Evolutionary conservation across 2,797 vertebrate genomes (phyloP), one percentile per base, ranked within the genome.

Genomic region (Poeciliopsis gracilis): DNA sequence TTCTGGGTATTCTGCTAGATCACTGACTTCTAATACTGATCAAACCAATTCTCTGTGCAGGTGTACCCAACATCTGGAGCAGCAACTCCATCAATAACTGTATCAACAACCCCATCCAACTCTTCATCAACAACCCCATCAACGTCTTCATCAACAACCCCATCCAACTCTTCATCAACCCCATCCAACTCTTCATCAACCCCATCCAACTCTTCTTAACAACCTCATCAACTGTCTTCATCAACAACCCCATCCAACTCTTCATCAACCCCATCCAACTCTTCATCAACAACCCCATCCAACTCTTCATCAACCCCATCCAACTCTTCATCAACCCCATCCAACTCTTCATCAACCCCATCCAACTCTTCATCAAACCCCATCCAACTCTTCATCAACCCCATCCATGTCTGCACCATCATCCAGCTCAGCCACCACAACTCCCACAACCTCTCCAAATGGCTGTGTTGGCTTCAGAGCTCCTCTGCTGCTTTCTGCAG

Each of bases 401-500:
- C 5, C 49, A 7, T 51, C 49, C 6, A 2, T 0, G 2, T 8
- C 49, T 53, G 8, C 61, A 4, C 0, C 61, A 66, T 10, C 36
- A 12, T 38, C 20, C 33, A 66, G 2, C 61, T 36, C 18, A 6
- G 6, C 16, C 61, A 36, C 0, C 53, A 74, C 0, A 0, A 13
- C 25, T 1, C 51, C 0, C 11, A 11, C 0, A 8, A 18, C 2
- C 8, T 23, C 51, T 20, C 46, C 0, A 11, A 69, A 3, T 57
- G 74, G 80, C 57, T 70, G 84, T 55, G 49, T 82, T 0, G 75
- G 4, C 1, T 18, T 85, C 30, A 84, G 36, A 67, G 80, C 76
- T 0, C 79, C 85, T 75, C 33, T 86, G 51, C 7, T 93, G 47
- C 46, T 82, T 28, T 87, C 43, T 49, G 4, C 84, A 5, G 38